Conservation (phyloP, 2,888 invertebrate species). For the Sphaerophoria taeniata region DNA sequence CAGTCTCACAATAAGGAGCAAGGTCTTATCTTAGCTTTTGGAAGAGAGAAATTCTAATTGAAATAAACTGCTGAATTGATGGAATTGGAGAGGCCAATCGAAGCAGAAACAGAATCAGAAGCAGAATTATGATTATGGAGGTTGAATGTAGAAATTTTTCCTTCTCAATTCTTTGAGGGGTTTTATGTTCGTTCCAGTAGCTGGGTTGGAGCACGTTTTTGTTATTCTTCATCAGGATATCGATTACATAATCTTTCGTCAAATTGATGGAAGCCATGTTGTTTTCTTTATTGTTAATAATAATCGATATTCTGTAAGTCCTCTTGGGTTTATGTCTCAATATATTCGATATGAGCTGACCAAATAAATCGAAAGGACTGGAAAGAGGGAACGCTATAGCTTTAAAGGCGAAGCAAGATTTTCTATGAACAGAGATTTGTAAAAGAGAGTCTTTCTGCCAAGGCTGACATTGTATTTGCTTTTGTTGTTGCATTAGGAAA, state of each 20-base stretch:
- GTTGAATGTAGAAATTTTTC: not conserved
- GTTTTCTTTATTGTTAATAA: not conserved
- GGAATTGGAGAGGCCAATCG: constrained; percentile 1
- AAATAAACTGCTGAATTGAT: constrained; percentile 49
- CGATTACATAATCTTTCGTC: not conserved
- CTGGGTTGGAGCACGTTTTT: not conserved
- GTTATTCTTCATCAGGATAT: not conserved
- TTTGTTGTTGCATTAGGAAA: too few species aligned
- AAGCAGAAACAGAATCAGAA: not conserved
- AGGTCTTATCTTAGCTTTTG: constrained; percentile 51
- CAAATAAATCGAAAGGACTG: too few species aligned
- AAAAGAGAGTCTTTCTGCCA: too few species aligned
- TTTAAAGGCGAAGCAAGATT: too few species aligned
- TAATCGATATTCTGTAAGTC: not conserved
- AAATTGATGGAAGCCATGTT: not conserved
- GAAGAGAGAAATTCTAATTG: constrained; percentile 29
- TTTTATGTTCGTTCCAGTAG: constrained; percentile 1
- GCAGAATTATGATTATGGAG: constrained; percentile 21
- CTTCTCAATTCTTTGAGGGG: not conserved
- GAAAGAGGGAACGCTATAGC: too few species aligned
- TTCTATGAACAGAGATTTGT: too few species aligned
- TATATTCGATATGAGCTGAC: too few species aligned
- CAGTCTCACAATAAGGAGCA: constrained; percentile 37
- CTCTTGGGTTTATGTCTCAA: not conserved
- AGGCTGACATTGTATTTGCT: too few species aligned